Evolutionary conservation across 1,140 invertebrate genomes (phyloP).

Genomic region (Aphaenogaster ashmeadi): DNA sequence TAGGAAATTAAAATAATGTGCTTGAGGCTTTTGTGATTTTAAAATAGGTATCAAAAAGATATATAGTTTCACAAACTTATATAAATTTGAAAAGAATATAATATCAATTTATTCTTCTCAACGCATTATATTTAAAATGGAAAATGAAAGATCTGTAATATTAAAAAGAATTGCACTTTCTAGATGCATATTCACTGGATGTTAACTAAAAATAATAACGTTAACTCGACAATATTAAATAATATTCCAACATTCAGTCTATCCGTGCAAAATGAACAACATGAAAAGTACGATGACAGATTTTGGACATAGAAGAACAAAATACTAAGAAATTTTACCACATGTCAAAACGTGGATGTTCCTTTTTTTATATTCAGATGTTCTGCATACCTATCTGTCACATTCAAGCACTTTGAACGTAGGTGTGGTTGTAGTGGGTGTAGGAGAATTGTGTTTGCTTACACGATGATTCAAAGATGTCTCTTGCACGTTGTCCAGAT

Average conservation of each 20-base stretch:
- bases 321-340: constrained; percentile 37
- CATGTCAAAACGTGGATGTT: constrained; percentile 21
- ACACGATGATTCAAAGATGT: constrained; percentile 90
- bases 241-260: neutral
- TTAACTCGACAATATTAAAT: neutral
- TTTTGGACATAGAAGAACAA: constrained; percentile 11
- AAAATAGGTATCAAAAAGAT: neutral
- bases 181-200: neutral
- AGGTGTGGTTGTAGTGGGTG: constrained; percentile 83
- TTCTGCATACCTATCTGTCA: constrained; percentile 82
- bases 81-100: neutral
- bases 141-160: neutral
- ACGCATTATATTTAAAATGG: neutral
- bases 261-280: constrained; percentile 1
- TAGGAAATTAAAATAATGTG: neutral
- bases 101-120: neutral
- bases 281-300: constrained; percentile 1
- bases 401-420: constrained; percentile 84
- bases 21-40: constrained; percentile 7
- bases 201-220: constrained; percentile 15
- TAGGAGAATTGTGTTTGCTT: constrained; percentile 86
- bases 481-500: constrained; percentile 91
- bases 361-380: constrained; percentile 38
- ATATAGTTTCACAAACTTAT: constrained; percentile 1
- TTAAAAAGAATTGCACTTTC: constrained; percentile 14